Base-by-base conservation (phyloP, 2,113 vertebrate species). In the Girardinichthys multiradiatus region DNA sequence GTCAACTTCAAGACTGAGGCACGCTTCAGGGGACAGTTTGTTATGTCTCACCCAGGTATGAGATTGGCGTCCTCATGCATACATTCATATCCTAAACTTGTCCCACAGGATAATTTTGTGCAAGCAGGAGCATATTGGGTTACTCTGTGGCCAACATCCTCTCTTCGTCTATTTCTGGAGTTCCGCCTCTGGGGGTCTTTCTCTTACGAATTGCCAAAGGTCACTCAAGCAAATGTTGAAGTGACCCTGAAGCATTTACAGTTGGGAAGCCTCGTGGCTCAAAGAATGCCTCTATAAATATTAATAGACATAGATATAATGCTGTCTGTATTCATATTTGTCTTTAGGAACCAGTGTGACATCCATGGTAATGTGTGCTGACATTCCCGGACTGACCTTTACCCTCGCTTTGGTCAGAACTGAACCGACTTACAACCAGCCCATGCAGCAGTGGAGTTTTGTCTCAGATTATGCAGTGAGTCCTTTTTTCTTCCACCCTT, bases 371-470 rank as follows among this genome's bases (percentile, higher is more conserved):
- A 93, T 95, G 71, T 95, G 95, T 71, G 88, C 91, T 5, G 93
- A 94, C 79, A 95, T 93, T 77, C 91, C 93, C 1, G 93, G 91
- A 26, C 89, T 95, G 79, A 94, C 93, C 0, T 96, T 96, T 80
- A 93, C 91, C 0, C 87, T 95, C 8, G 78, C 79, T 60, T 88
- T 96, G 54, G 79, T 94, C 79, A 83, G 84, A 72, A 95, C 93
- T 0, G 92, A 95, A 85, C 90, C 90, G 0, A 93, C 94, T 1
- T 95, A 95, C 87, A 94, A 95, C 81, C 94, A 94, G 83, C 94
- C 95, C 63, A 92, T 93, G 91, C 95, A 95, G 85, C 94, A 93
- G 74, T 95, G 94, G 95, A 95, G 89, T 69, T 95, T 95, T 63
- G 76, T 93, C 64, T 95, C 95, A 0, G 92, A 94, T 84, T 95